Conservation (phyloP, 2,797 vertebrate genomes). For the Betta splendens region DNA sequence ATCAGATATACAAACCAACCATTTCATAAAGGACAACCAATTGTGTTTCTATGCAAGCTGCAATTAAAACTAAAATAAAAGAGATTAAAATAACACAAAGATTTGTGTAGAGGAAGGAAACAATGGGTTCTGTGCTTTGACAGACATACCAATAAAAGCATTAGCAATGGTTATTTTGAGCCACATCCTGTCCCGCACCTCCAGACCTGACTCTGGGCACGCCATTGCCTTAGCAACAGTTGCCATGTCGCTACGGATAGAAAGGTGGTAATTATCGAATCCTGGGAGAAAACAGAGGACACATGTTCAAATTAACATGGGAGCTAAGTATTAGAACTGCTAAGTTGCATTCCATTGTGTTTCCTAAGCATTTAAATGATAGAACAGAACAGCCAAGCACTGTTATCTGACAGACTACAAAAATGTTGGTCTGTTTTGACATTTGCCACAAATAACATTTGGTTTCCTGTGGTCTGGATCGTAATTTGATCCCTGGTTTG, state of each 20-base stretch:
- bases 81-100: no score
- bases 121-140: conserved; percentile 19
- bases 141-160: conserved; percentile 91
- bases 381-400: conserved; percentile 7
- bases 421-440: conserved; percentile 31
- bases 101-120: not conserved
- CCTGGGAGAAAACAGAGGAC: conserved; percentile 76
- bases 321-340: not conserved
- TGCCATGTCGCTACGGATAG: conserved; percentile 98
- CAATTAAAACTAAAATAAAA: no score
- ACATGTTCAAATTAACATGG: conserved; percentile 1
- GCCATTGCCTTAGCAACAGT: conserved; percentile 98
- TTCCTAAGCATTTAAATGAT: not conserved
- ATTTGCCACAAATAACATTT: conserved; percentile 54
- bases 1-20: no score
- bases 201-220: conserved; percentile 94
- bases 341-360: conserved; percentile 9
- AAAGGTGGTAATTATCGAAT: conserved; percentile 98
- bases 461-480: conserved; percentile 48
- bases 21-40: no score
- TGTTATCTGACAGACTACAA: conserved; percentile 11
- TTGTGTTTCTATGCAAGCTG: not conserved
- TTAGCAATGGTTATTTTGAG: conserved; percentile 99
- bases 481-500: conserved; percentile 24
- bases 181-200: conserved; percentile 99